Conservation (phyloP, 2,113 vertebrate genomes). For the Percopsis transmontana region DNA sequence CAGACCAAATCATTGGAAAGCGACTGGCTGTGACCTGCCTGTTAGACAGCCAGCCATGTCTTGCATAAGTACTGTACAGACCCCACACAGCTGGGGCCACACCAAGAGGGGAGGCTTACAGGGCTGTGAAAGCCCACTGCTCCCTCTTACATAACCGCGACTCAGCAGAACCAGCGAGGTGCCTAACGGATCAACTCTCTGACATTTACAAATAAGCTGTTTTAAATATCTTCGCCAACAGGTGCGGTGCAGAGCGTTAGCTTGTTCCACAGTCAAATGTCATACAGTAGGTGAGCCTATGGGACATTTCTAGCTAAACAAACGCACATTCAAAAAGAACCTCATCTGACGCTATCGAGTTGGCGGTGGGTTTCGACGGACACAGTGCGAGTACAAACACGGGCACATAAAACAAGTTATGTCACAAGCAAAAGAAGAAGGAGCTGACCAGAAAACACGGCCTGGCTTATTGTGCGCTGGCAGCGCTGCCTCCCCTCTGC, state of each 20-base stretch:
- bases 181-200: constrained; percentile 33
- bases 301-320: constrained; percentile 4
- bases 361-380: too few relatives aligned
- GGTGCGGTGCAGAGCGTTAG: background rate
- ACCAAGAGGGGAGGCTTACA: constrained; percentile 31
- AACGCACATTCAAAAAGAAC: too few relatives aligned
- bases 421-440: background rate
- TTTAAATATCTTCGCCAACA: background rate
- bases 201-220: constrained; percentile 33
- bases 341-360: too few relatives aligned
- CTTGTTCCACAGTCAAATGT: background rate
- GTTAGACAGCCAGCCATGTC: constrained; percentile 15
- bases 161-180: constrained; percentile 37
- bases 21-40: constrained; percentile 30
- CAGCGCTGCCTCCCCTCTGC: constrained; percentile 12
- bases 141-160: constrained; percentile 46
- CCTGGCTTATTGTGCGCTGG: background rate
- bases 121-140: constrained; percentile 22
- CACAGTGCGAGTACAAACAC: too few relatives aligned
- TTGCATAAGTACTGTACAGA: constrained; percentile 54
- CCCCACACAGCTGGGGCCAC: constrained; percentile 26
- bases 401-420: too few relatives aligned
- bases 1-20: too few relatives aligned
- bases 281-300: background rate
- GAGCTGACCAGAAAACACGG: constrained; percentile 7